Evolutionary conservation across 2,888 invertebrate species (phyloP).

Genomic region (Leucania comma): DNA sequence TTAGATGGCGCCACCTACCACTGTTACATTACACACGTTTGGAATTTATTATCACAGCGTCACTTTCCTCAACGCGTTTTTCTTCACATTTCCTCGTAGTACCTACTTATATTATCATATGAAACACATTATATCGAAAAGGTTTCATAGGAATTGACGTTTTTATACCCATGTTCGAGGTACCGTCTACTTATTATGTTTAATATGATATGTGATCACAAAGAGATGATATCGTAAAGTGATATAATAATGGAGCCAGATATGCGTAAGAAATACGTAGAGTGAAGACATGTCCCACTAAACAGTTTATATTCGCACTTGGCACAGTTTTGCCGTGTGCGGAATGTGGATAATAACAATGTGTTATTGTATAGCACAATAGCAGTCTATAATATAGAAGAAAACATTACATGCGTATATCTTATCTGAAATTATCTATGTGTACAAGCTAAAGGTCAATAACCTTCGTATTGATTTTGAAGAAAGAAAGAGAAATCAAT

Average conservation of each 20-base stretch:
- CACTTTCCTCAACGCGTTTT: conserved; percentile 30
- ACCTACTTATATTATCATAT: conserved; percentile 23
- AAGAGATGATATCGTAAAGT: conserved; percentile 29
- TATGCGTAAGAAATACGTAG: conserved; percentile 11
- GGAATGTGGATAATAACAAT: conserved; percentile 7
- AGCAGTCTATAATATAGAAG: neutral
- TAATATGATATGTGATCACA: conserved; percentile 24
- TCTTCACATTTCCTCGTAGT: conserved; percentile 19
- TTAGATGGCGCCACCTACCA: conserved; percentile 32
- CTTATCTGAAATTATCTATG: neutral
- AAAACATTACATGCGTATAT: neutral
- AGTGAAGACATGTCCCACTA: conserved; percentile 7
- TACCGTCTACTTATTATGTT: conserved; percentile 22
- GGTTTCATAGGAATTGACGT: conserved; percentile 35
- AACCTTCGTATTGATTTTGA: conserved; percentile 3
- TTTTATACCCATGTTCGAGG: conserved; percentile 18
- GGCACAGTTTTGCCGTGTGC: conserved; percentile 15
- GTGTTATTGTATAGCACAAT: conserved; percentile 5
- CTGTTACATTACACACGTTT: conserved; percentile 21
- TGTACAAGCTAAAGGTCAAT: neutral
- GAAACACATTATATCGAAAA: conserved; percentile 34
- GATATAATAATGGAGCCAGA: conserved; percentile 29
- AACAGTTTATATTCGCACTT: conserved; percentile 37
- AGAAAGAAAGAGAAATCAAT: neutral
- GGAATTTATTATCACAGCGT: conserved; percentile 24